Evolutionary conservation across 1,140 invertebrate genomes (phyloP), one percentile per base, ranked within the genome.

Genomic region (Adoxophyes honmai): DNA sequence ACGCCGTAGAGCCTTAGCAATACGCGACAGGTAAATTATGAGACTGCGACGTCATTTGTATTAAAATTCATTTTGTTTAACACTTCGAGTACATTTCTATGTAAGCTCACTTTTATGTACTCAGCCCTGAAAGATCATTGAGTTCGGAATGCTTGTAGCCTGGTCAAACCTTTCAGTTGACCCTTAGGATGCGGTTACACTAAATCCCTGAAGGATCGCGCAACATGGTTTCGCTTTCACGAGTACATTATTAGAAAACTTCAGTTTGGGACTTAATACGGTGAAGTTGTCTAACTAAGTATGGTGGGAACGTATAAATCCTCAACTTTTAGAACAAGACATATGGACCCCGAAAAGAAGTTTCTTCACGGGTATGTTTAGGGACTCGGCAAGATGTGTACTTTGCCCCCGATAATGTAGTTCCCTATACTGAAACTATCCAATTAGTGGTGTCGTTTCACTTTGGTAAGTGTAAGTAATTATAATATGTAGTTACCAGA

Each of bases 151-250:
- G 55, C 60, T 39, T 63, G 65, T 68, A 54, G 57, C 70, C 68
- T 75, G 81, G 76, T 79, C 73, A 82, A 78, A 68, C 75, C 75
- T 75, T 78, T 75, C 69, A 66, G 57, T 74, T 77, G 81, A 73
- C 75, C 81, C 78, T 78, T 59, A 70, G 61, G 69, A 68, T 78
- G 77, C 59, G 78, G 80, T 78, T 70, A 68, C 72, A 75, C 64
- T 70, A 77, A 77, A 74, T 73, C 78, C 72, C 76, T 67, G 56
- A 68, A 75, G 76, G 73, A 73, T 58, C 67, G 52, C 63, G 61
- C 61, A 65, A 85, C 80, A 85, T 54, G 80, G 59, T 68, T 86
- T 78, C 68, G 76, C 82, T 86, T 83, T 86, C 71, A 86, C 60
- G 56, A 54, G 66, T 65, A 55, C 62, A 57, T 75, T 75, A 75